Evolutionary conservation across 2,797 vertebrate genomes (phyloP), one percentile per base, ranked within the genome.

Genomic region (Sardinella longiceps): DNA sequence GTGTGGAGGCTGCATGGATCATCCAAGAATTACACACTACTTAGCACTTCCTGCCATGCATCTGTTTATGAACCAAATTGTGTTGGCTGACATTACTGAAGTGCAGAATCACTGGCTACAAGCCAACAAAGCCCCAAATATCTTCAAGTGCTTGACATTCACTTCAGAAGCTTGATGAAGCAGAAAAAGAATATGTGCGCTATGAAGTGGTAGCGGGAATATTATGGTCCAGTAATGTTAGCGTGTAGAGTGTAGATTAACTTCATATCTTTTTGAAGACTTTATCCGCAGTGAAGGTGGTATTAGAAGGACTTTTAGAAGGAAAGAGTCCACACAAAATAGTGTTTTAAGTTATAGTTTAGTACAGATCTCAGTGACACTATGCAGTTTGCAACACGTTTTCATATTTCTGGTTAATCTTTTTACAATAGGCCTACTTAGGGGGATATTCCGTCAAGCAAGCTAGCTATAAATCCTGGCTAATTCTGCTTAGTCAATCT

Each of bases 21-120:
- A 88, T 90, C 89, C 9, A 2, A 45, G 82, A 90, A 90, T 51
- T 28, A 23, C 51, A 25, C 60, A 85, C 84, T 81, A 84, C 89
- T 77, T 33, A 77, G 63, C 33, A 11, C 25, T 30, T 30, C 39
- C 70, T 28, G 18, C 15, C n/a, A 33, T 28, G 37, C 84, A 15
- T 43, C 33, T 43, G 33, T 39, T 77, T 77, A 77, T 39, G 39
- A 43, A 77, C 70, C 70, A 77, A 15, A 43, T 43, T 43, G 70
- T 43, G 70, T 43, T 77, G 70, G 70, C 37, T 77, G 70, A 43
- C 70, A 77, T 43, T 39, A 77, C 70, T 43, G 37, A 43, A 39
- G 33, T 6, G 28, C 37, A 43, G 23, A 15, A 43, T 18, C 48
- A 51, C 33, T 37, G 30, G 50, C 48, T 11, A 58, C 53, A 39